Base-by-base conservation (phyloP, 2,113 vertebrate species). In the Megalops atlanticus region DNA sequence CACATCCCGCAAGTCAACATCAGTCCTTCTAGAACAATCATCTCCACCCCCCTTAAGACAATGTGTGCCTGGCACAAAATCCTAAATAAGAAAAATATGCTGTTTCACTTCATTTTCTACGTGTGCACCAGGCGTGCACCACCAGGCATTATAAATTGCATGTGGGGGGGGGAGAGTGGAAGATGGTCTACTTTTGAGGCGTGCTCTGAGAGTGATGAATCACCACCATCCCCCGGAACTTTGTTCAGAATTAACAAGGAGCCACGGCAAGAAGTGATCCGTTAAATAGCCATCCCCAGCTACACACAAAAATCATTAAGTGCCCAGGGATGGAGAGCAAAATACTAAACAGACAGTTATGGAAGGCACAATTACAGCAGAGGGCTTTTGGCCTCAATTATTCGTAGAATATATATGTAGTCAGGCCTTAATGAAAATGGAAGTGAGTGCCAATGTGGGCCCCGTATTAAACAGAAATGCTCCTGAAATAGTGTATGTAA, bases 351-450 rank as follows among this genome's bases (percentile, higher is more conserved):
- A 90, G 87, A 91, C 89, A 88, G 89, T 91, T 92, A 91, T 91
- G 88, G 89, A 93, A 88, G 87, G 86, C 85, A 86, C 89, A 86
- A 91, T 93, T 92, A 92, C 89, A 90, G 88, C 88, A 89, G 90
- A 87, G 79, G 83, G 88, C 86, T 89, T 89, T 89, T 89, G 89
- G 88, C 91, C 91, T 92, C 91, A 91, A 92, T 93, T 92, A 93
- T 86, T 85, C 83, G 82, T 84, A 86, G 88, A 89, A 93, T 92
- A 91, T 91, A 91, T 87, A 88, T 84, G 88, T 89, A 88, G 92
- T 90, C 89, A 88, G 85, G 74, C 76, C 76, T 76, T 92, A 92
- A 93, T 92, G 91, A 91, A 91, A 92, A 91, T 91, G 86, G 87
- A 92, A 87, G 88, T 86, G 86, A 82, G 87, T 88, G 84, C 89